Conservation (phyloP, 1,140 invertebrate genomes). For the Pseudoatta argentina region DNA sequence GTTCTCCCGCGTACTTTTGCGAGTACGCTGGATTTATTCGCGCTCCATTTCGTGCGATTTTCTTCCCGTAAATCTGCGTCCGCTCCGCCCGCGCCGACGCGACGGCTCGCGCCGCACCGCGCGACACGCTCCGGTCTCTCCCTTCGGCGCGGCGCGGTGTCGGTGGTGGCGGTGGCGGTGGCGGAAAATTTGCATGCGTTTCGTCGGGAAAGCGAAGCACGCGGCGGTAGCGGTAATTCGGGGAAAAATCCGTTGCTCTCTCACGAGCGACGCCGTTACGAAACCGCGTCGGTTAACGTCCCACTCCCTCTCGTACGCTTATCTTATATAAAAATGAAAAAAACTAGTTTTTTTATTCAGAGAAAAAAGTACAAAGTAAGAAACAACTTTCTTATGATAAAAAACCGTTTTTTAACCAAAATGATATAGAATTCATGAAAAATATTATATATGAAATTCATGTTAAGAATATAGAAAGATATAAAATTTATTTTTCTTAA, state of each 20-base stretch:
- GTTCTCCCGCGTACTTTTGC: constrained; percentile 7
- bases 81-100: constrained; percentile 8
- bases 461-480: too few species aligned
- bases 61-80: constrained; percentile 60
- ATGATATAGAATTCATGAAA: too few species aligned
- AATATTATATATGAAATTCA: too few species aligned
- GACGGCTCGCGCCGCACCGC: background rate
- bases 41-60: constrained; percentile 60
- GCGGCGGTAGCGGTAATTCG: constrained; percentile 6
- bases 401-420: too few species aligned
- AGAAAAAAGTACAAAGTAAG: too few species aligned
- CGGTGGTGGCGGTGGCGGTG: background rate
- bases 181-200: constrained; percentile 39
- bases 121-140: background rate
- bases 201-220: constrained; percentile 33
- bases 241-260: constrained; percentile 21
- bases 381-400: too few species aligned
- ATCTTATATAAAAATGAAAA: background rate
- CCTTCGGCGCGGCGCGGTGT: background rate
- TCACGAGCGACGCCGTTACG: background rate
- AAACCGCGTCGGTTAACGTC: background rate
- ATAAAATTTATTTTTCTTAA: too few species aligned
- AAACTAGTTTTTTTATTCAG: too few species aligned
- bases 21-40: constrained; percentile 50
- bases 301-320: background rate